Evolutionary conservation across 2,113 vertebrate genomes (phyloP), one percentile per base, ranked within the genome.

Genomic region (Thymallus thymallus): DNA sequence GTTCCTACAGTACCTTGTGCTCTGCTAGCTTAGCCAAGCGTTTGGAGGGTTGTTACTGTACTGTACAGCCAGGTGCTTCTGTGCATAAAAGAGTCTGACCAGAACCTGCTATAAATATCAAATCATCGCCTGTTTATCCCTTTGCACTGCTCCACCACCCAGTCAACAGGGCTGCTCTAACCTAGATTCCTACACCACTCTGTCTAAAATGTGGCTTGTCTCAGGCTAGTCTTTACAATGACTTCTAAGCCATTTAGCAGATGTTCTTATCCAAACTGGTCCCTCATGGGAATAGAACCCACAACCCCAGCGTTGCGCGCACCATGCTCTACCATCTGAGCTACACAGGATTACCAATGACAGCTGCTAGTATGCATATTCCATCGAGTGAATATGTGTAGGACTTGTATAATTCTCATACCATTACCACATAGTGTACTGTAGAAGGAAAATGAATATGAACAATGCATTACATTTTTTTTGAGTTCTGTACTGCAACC

Each of bases 21-120:
- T 88, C 85, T 90, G 84, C 88, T 86, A 88, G 81, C 84, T 88
- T 84, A 87, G 88, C 80, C 82, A 26, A 87, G 89, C 82, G 35
- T 89, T 86, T 87, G 62, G 12, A 70, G 78, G 81, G 85, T 87
- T 88, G 89, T 88, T 88, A 86, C 88, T 86, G 84, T 82, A 68
- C 76, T 67, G 80, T 29, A 66, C 58, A 16, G 22, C 58, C 20
- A 41, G 65, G 35, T 45, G 30, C 20, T 20, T 41, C 6, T 18
- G 32, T 68, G 66, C 35, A 68, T 45, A 45, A 60, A 60, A 23
- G 22, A 24, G 3, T 45, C 29, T 71, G 12, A 61, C 55, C 30
- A 45, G 22, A 35, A 2, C 16, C 29, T 23, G 29, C 30, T 7
- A 35, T 32, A 35, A 71, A 71, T 41, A 41, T 35, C 18, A 30